These are phyloP conservation scores for Samia ricini DNA, from an alignment of 1,140 invertebrate species.

Conservation along the genomic window DNA sequence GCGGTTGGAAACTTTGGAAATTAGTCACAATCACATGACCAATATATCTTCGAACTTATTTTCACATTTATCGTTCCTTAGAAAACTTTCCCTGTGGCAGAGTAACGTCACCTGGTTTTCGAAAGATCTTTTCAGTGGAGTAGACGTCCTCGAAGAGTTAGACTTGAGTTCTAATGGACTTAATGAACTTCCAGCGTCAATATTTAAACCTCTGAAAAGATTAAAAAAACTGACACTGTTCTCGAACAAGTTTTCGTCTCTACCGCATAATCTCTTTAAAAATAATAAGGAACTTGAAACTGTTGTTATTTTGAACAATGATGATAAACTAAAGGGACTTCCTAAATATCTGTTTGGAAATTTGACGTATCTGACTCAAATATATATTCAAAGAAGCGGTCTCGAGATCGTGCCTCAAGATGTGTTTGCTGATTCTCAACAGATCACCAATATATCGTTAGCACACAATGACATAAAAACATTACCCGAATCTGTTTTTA, in stretches of 20 bases:
- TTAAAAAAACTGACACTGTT: conserved; percentile 80
- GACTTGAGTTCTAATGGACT: conserved; percentile 82
- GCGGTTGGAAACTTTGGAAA: conserved; percentile 79
- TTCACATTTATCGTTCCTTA: conserved; percentile 77
- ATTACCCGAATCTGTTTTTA: conserved; percentile 78
- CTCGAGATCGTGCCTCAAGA: conserved; percentile 77
- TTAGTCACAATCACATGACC: conserved; percentile 80
- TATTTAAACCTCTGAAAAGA: conserved; percentile 79
- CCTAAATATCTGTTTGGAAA: conserved; percentile 78
- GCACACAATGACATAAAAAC: conserved; percentile 76
- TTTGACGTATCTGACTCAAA: conserved; percentile 72
- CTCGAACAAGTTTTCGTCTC: conserved; percentile 78
- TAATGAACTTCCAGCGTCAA: conserved; percentile 74
- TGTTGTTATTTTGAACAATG: conserved; percentile 79
- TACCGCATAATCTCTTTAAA: conserved; percentile 80
- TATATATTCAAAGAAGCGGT: conserved; percentile 74
- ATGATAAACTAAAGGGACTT: conserved; percentile 75
- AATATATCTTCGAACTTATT: conserved; percentile 79
- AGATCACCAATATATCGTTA: conserved; percentile 78
- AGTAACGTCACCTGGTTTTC: conserved; percentile 80
- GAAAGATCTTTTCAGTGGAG: conserved; percentile 78
- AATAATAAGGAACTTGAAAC: conserved; percentile 75
- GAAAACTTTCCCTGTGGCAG: conserved; percentile 80
- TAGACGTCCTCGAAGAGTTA: conserved; percentile 78
- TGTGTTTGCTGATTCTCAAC: conserved; percentile 77